Conservation (phyloP, 2,113 vertebrate genomes). For the Notothenia coriiceps region DNA sequence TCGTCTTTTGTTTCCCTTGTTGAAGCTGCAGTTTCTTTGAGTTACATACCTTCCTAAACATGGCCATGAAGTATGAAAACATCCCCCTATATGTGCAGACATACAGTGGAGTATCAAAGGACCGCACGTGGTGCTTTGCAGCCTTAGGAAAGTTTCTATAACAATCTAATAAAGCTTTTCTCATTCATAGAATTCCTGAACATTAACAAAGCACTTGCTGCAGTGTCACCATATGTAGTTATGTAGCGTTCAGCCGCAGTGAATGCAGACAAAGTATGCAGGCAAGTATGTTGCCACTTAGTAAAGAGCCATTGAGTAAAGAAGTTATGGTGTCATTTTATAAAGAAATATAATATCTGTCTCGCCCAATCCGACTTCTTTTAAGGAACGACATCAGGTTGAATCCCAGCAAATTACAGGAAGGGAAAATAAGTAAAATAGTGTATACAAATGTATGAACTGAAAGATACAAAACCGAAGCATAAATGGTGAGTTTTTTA, state of each 20-base stretch:
- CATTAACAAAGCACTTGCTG: background rate
- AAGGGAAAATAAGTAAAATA: no score
- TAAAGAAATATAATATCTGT: background rate
- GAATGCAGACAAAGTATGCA: background rate
- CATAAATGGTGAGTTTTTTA: background rate
- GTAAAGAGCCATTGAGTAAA: background rate
- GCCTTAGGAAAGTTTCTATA: background rate
- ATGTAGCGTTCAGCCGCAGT: background rate
- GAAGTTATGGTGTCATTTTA: no score
- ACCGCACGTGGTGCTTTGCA: background rate
- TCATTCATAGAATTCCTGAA: background rate
- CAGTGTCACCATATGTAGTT: background rate
- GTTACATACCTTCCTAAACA: no score
- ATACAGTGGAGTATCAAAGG: background rate
- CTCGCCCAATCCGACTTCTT: background rate
- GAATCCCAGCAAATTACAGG: background rate
- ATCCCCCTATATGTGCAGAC: background rate
- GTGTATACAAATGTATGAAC: background rate
- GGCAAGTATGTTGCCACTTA: background rate
- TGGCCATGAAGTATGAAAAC: background rate
- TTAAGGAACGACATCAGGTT: background rate
- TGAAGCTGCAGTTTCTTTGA: no score
- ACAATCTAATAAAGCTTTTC: background rate
- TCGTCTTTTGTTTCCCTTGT: background rate
- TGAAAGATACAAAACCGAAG: background rate